Conservation (phyloP, 2,888 invertebrate genomes). For the Erebia ligea region DNA sequence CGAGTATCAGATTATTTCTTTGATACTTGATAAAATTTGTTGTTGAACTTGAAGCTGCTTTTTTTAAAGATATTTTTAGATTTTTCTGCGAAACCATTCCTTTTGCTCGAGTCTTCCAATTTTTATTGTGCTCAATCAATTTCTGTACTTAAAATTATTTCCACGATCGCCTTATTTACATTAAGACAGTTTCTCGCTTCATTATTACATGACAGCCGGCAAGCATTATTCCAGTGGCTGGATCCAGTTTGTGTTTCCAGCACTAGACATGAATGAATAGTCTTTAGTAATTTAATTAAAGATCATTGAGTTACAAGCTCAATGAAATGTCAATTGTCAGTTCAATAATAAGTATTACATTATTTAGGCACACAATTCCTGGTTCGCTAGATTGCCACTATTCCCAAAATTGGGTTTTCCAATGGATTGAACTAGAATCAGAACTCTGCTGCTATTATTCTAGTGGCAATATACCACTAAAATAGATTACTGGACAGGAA, state of each 20-base stretch:
- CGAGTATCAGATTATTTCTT: neutral
- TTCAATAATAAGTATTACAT: too few species aligned
- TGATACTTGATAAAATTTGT: constrained; percentile 29
- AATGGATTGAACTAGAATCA: neutral
- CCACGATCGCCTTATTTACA: neutral
- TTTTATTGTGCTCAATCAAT: constrained; percentile 57
- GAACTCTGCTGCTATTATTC: neutral
- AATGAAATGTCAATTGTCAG: too few species aligned
- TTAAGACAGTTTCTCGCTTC: neutral
- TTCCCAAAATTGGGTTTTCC: too few species aligned
- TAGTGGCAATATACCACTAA: neutral
- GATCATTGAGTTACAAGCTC: neutral
- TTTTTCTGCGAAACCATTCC: constrained; percentile 40
- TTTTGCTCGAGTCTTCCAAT: constrained; percentile 71
- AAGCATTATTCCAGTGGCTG: neutral
- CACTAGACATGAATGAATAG: neutral
- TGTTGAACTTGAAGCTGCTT: constrained; percentile 32
- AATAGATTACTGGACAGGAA: neutral
- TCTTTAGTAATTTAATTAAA: neutral
- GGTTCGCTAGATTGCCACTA: too few species aligned
- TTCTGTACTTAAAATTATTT: constrained; percentile 42
- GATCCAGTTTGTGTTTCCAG: neutral
- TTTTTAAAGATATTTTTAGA: constrained; percentile 28
- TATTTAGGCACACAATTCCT: too few species aligned
- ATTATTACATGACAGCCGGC: neutral